These are phyloP conservation scores for Panagrolaimus sp. DNA, from an alignment of 1,140 invertebrate species.

Conservation along the genomic window DNA sequence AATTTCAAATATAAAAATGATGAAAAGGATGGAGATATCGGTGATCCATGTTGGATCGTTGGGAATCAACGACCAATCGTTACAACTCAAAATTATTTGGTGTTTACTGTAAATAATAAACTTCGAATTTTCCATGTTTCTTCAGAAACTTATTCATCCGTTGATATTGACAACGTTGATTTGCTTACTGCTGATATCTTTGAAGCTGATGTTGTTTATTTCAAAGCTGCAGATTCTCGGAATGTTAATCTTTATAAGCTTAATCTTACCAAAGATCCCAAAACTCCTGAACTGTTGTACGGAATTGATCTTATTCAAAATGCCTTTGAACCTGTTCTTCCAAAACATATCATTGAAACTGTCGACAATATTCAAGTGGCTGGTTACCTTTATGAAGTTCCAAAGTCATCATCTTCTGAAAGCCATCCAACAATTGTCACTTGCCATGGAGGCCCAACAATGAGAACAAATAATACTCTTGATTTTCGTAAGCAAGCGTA, in stretches of 20 bases:
- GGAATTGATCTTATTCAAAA: not conserved
- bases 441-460: not conserved
- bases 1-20: too few species aligned
- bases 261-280: not conserved
- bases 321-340: not conserved
- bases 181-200: not conserved
- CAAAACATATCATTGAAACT: not conserved
- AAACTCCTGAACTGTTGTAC: not conserved
- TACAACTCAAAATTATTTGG: not conserved
- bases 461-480: not conserved
- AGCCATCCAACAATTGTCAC: not conserved
- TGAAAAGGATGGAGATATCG: not conserved
- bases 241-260: not conserved
- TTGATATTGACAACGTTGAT: not conserved
- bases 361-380: not conserved
- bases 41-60: slow-evolving; percentile 6
- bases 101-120: not conserved
- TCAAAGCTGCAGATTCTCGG: not conserved
- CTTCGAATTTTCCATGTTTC: not conserved
- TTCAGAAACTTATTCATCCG: too few species aligned
- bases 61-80: not conserved
- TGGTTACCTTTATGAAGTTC: not conserved
- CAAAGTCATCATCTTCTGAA: too few species aligned
- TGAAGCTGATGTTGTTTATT: not conserved
- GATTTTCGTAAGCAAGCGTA: slow-evolving; percentile 4